These are phyloP conservation scores for Himalopsyche anomala DNA, from an alignment of 2,888 invertebrate genomes.

Conservation along the genomic window DNA sequence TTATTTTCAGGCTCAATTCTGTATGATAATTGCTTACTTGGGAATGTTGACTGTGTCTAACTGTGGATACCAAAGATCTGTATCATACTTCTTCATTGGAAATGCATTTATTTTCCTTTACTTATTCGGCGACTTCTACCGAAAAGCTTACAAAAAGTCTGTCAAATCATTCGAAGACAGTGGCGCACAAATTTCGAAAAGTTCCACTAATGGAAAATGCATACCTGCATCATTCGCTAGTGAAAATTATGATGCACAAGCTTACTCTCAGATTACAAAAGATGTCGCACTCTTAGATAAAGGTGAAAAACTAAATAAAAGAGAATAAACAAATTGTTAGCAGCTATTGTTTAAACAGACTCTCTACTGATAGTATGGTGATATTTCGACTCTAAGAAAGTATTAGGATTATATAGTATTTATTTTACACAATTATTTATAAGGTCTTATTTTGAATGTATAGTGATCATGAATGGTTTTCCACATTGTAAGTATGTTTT, in stretches of 20 bases:
- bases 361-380: not conserved
- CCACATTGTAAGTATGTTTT: not conserved
- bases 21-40: constrained; percentile 81
- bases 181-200: constrained; percentile 34
- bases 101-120: constrained; percentile 78
- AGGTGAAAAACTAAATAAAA: constrained; percentile 54
- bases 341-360: not conserved
- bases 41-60: constrained; percentile 77
- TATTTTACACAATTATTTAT: not conserved
- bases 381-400: constrained; percentile 21
- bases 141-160: constrained; percentile 75
- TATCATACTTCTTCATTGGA: constrained; percentile 78
- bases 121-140: constrained; percentile 79
- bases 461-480: not conserved
- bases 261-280: constrained; percentile 60
- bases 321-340: constrained; percentile 42
- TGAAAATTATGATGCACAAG: constrained; percentile 53
- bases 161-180: constrained; percentile 22
- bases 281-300: constrained; percentile 58
- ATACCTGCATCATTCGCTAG: constrained; percentile 6
- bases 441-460: not conserved
- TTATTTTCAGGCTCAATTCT: constrained; percentile 79
- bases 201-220: not conserved
- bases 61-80: constrained; percentile 79
- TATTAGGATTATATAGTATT: constrained; percentile 13